phyloP scores from a whole-genome alignment of 1,140 invertebrate genomes.

The Drepana arcuata region DNA sequence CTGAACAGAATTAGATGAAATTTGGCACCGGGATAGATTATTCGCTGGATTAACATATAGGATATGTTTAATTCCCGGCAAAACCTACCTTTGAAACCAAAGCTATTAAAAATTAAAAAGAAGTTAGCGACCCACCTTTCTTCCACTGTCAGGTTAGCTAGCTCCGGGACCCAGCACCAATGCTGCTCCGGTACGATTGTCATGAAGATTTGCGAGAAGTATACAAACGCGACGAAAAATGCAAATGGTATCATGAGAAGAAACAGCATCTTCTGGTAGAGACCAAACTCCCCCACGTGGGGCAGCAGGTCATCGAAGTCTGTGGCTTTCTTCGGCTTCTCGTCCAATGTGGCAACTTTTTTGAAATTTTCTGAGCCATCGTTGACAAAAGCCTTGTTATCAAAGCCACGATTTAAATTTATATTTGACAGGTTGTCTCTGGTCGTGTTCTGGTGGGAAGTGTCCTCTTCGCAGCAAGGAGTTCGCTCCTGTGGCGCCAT shows the following conservation, averaged over 20 bases:
- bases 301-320: constrained; percentile 74
- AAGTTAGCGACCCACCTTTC: constrained; percentile 75
- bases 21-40: no score
- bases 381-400: constrained; percentile 45
- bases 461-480: constrained; percentile 38
- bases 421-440: constrained; percentile 52
- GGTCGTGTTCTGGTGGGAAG: constrained; percentile 38
- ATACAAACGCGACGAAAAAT: constrained; percentile 88
- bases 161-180: constrained; percentile 84
- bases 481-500: constrained; percentile 66
- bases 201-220: constrained; percentile 91
- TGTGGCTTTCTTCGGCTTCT: constrained; percentile 38
- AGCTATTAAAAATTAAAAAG: background rate
- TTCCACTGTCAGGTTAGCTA: constrained; percentile 78
- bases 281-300: constrained; percentile 89
- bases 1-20: no score
- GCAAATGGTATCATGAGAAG: constrained; percentile 89
- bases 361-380: constrained; percentile 24
- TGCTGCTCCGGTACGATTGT: constrained; percentile 84
- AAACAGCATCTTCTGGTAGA: constrained; percentile 90
- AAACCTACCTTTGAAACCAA: background rate
- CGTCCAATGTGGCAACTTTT: constrained; percentile 20
- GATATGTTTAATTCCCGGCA: no score
- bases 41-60: no score
- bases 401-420: constrained; percentile 38